phyloP scores from a whole-genome alignment of 2,888 invertebrate species.

The Eupithecia inturbata region DNA sequence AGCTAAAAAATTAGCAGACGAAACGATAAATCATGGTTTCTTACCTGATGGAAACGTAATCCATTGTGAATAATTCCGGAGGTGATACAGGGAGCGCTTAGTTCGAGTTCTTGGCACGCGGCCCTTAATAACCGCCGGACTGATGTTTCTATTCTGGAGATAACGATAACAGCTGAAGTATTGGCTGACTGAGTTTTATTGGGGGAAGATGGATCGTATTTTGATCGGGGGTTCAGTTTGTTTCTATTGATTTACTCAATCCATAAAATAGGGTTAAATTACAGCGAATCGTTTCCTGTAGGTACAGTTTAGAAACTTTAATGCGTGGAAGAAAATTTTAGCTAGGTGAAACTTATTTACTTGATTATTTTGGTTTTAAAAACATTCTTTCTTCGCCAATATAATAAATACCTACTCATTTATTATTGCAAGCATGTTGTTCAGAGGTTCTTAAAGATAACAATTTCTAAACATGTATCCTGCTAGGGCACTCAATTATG shows the following conservation, averaged over 20 bases:
- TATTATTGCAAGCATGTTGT: no score
- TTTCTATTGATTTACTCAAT: background rate
- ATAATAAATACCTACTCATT: no score
- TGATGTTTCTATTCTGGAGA: slow-evolving; percentile 46
- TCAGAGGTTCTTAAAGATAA: no score
- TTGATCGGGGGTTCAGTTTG: slow-evolving; percentile 18
- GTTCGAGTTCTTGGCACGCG: slow-evolving; percentile 71
- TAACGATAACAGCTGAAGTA: slow-evolving; percentile 29
- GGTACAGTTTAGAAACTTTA: background rate
- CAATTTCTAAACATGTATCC: no score
- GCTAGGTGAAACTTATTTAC: no score
- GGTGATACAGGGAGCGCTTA: slow-evolving; percentile 60
- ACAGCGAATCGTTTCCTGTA: background rate
- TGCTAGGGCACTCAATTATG: no score
- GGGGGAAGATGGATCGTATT: slow-evolving; percentile 20
- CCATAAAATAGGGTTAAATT: background rate
- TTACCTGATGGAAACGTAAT: slow-evolving; percentile 49
- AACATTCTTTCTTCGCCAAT: no score
- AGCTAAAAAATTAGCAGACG: background rate
- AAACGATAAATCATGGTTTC: slow-evolving; percentile 13
- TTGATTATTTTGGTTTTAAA: no score
- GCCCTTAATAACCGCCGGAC: slow-evolving; percentile 58
- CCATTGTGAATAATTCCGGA: slow-evolving; percentile 62
- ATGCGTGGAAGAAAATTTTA: background rate
- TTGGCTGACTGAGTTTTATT: slow-evolving; percentile 23